phyloP scores from a whole-genome alignment of 37 sponge, comb jelly and placozoan species.

The Hormiphora californensis region DNA sequence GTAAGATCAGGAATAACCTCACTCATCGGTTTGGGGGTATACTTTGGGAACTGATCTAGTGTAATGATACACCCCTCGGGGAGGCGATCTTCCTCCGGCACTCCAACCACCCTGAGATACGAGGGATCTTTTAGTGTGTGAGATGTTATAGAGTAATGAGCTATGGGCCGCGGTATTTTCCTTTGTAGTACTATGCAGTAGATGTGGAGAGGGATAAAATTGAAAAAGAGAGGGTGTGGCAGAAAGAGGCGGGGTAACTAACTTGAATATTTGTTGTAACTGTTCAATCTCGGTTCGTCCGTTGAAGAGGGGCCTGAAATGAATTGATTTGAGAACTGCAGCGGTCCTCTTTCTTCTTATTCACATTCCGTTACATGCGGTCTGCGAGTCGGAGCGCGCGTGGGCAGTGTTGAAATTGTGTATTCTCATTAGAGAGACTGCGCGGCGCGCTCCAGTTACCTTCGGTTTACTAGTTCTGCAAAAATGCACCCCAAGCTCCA shows the following conservation, averaged over 20 bases:
- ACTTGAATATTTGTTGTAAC: constrained; percentile 46
- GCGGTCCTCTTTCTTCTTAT: neutral
- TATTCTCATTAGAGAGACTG: no score
- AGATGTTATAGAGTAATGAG: no score
- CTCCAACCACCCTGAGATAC: constrained; percentile 5
- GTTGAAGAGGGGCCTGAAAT: constrained; percentile 43
- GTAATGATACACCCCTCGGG: constrained; percentile 28
- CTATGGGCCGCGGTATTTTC: no score
- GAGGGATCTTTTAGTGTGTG: neutral
- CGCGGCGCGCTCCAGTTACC: neutral
- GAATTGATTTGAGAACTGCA: neutral
- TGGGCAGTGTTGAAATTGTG: neutral
- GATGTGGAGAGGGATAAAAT: no score
- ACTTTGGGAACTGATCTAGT: constrained; percentile 45
- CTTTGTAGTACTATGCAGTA: no score
- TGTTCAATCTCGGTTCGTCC: constrained; percentile 43
- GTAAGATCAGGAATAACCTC: neutral
- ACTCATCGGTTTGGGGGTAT: constrained; percentile 16
- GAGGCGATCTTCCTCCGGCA: neutral
- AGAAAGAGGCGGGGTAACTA: neutral
- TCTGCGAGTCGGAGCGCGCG: neutral
- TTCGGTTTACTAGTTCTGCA: constrained; percentile 41
- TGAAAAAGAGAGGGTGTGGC: no score
- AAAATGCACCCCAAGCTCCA: constrained; percentile 54
- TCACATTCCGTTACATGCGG: neutral